These are phyloP conservation scores for Pecten maximus DNA, from an alignment of 2,888 invertebrate genomes.

Conservation along the genomic window DNA sequence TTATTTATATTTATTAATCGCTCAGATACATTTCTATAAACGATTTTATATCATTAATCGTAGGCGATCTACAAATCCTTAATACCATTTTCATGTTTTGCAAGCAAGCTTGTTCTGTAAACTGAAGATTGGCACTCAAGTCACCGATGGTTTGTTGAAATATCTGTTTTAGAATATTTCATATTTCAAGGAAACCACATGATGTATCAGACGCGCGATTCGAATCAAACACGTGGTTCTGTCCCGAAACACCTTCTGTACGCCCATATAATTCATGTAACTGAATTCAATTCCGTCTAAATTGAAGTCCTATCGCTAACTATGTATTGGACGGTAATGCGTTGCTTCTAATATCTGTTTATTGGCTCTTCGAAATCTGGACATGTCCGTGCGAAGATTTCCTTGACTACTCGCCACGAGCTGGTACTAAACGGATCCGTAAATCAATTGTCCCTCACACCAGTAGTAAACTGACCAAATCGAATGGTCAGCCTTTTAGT, in stretches of 20 bases:
- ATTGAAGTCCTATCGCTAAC: background rate
- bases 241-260: background rate
- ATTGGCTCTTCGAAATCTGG: background rate
- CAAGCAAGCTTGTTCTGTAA: no score
- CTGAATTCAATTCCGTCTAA: background rate
- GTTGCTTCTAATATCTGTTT: background rate
- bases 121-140: no score
- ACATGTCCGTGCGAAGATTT: background rate
- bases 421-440: constrained; percentile 7
- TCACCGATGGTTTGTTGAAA: no score
- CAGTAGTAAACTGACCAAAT: constrained; percentile 21
- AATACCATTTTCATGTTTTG: no score
- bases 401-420: background rate
- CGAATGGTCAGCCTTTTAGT: constrained; percentile 9
- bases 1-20: no score
- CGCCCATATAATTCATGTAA: background rate
- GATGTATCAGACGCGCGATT: no score
- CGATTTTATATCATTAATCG: no score
- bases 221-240: no score
- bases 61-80: no score
- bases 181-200: no score
- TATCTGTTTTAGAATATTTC: no score
- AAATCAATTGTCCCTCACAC: constrained; percentile 18
- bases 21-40: no score
- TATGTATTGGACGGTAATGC: background rate